These are phyloP conservation scores for Meloidogyne hapla DNA, from an alignment of 1,140 invertebrate species.

Conservation along the genomic window DNA sequence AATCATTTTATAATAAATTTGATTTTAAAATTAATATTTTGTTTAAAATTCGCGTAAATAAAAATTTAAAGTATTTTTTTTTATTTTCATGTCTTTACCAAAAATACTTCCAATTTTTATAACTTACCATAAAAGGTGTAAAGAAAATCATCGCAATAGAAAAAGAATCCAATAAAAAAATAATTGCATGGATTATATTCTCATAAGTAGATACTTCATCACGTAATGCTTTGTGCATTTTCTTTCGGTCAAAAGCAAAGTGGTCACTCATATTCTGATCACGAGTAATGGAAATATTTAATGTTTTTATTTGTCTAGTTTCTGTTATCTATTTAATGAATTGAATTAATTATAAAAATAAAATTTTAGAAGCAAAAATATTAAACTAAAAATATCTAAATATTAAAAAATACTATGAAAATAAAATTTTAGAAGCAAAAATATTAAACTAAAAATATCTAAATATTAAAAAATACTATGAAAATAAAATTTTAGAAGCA, in stretches of 20 bases:
- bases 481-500: too few species aligned
- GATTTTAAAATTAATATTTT: too few species aligned
- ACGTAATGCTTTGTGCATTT: not conserved
- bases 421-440: too few species aligned
- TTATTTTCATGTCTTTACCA: too few species aligned
- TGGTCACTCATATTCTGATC: not conserved
- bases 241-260: not conserved
- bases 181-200: slow-evolving; percentile 3
- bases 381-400: not conserved
- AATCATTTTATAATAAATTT: not conserved
- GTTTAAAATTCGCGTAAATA: too few species aligned
- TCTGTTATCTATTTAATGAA: not conserved
- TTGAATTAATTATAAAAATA: not conserved
- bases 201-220: not conserved
- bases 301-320: not conserved
- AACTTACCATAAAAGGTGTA: not conserved
- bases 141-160: not conserved
- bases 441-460: too few species aligned
- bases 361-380: not conserved
- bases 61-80: too few species aligned
- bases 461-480: too few species aligned
- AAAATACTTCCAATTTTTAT: not conserved
- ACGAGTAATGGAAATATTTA: slow-evolving; percentile 6
- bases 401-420: not conserved
- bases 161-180: not conserved